These are phyloP conservation scores for Nasonia giraulti DNA, from an alignment of 1,140 invertebrate genomes.

Conservation along the genomic window DNA sequence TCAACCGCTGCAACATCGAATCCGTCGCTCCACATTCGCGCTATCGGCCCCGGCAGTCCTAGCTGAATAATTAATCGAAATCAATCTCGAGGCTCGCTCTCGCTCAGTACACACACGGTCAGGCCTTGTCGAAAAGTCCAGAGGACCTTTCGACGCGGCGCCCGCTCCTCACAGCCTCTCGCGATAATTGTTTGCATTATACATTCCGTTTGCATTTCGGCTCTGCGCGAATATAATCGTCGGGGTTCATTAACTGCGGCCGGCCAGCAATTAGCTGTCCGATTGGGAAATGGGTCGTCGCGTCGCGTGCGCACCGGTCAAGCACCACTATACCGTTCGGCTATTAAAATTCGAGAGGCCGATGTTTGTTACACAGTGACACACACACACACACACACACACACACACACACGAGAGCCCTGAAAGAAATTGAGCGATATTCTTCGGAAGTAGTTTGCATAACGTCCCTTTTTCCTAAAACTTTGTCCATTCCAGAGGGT, in stretches of 20 bases:
- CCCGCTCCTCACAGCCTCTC: neutral
- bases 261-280: constrained; percentile 25
- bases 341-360: neutral
- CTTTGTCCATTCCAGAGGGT: too few species aligned
- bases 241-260: constrained; percentile 25
- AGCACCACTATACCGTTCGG: neutral
- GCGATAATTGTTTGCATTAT: constrained; percentile 28
- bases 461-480: too few species aligned
- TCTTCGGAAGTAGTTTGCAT: too few species aligned
- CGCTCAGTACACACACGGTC: too few species aligned
- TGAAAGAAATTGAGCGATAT: too few species aligned
- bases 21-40: neutral
- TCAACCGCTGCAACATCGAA: neutral
- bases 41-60: neutral
- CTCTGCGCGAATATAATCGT: constrained; percentile 23
- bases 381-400: too few species aligned
- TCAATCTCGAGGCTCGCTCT: neutral
- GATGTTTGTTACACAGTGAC: too few species aligned
- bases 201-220: constrained; percentile 6
- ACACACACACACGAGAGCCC: too few species aligned
- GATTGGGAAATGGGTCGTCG: neutral
- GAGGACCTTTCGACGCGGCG: neutral
- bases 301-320: neutral
- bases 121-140: neutral
- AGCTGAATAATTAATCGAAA: constrained; percentile 1